Percentiles rank a stretch among this genome's conserved stretches.
Conservation (phyloP, 1,140 invertebrate species). For the Wasmannia auropunctata region DNA sequence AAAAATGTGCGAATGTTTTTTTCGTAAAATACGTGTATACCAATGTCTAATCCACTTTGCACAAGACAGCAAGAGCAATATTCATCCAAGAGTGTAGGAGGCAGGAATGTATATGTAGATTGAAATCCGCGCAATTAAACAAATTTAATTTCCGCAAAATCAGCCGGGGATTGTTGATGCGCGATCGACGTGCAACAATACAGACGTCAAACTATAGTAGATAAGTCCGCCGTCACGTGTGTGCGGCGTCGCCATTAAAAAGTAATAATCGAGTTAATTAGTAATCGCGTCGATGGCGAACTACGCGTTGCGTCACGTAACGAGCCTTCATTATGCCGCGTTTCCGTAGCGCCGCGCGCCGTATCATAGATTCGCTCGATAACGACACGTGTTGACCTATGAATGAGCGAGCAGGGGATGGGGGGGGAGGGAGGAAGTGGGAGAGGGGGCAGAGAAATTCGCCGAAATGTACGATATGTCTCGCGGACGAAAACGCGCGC, state of each 20-base stretch:
- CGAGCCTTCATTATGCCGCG: slow-evolving; percentile 47
- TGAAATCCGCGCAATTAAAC: neutral
- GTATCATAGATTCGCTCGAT: slow-evolving; percentile 59
- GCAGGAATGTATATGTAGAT: neutral
- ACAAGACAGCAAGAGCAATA: neutral
- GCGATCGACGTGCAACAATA: neutral
- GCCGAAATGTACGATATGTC: slow-evolving; percentile 5
- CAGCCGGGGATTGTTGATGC: neutral
- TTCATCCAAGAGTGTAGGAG: neutral
- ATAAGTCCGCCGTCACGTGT: slow-evolving; percentile 19
- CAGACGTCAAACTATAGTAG: neutral
- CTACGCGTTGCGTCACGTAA: slow-evolving; percentile 26
- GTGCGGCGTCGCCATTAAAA: slow-evolving; percentile 14
- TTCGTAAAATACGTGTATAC: neutral
- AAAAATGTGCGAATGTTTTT: neutral
- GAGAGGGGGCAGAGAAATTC: too few species aligned
- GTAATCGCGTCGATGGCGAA: neutral
- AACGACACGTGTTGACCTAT: slow-evolving; percentile 58
- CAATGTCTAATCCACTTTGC: neutral
- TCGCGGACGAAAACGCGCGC: slow-evolving; percentile 55
- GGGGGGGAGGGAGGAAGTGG: too few species aligned
- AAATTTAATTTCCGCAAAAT: slow-evolving; percentile 35
- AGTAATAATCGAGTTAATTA: slow-evolving; percentile 42
- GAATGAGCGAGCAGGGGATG: slow-evolving; percentile 59
- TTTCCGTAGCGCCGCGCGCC: neutral